Evolutionary conservation across 2,797 vertebrate species (phyloP).

Genomic region (Eulemur coronatus): DNA sequence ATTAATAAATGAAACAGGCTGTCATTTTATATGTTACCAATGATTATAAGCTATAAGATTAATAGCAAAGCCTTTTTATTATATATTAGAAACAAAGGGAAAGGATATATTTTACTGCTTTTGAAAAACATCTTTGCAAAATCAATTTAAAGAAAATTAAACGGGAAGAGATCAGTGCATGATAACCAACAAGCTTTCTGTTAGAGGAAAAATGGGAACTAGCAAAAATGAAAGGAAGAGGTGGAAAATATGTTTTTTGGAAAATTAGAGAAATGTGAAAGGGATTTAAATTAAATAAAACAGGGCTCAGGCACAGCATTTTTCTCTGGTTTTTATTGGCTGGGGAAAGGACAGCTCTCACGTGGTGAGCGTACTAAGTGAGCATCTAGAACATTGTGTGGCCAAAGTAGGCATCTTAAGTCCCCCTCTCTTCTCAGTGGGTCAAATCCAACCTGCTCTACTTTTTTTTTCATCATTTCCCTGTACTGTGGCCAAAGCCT

Average conservation of each 20-base stretch:
- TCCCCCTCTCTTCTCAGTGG: background rate
- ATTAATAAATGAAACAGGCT: conserved; percentile 16
- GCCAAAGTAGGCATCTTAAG: background rate
- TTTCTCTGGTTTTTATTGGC: background rate
- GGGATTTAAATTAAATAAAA: background rate
- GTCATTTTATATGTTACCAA: background rate
- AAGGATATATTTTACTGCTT: background rate
- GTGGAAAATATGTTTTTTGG: background rate
- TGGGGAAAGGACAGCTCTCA: background rate
- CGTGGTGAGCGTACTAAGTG: background rate
- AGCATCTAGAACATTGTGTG: background rate
- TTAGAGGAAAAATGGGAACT: background rate
- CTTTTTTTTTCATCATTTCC: too few species aligned
- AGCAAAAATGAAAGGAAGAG: background rate
- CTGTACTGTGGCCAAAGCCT: background rate
- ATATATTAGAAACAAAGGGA: background rate
- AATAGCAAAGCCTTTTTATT: background rate
- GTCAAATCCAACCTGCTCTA: background rate
- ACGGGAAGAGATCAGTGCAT: background rate
- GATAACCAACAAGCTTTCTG: background rate
- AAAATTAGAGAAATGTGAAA: background rate
- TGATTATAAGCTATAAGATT: background rate
- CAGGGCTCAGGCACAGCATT: background rate
- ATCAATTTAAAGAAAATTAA: background rate
- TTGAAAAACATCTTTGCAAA: background rate